Base-by-base conservation (phyloP, 2,797 vertebrate genomes). In the Rhinatrema bivittatum region DNA sequence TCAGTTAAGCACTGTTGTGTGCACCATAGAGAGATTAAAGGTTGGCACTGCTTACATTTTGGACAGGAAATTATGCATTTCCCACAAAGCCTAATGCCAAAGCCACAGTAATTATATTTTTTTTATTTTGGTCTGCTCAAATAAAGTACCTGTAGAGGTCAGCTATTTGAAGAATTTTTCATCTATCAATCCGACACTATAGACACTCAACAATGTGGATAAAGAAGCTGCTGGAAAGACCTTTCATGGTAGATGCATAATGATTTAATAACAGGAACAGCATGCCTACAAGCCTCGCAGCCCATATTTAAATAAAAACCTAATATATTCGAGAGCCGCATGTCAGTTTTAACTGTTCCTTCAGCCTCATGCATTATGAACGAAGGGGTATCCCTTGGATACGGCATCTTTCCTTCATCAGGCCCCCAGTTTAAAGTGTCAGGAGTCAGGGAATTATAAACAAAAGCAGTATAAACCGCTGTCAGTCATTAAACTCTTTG, bases 391-490 rank as follows among this genome's bases (percentile, higher is more conserved):
- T 60, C 53, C 62, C 68, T 64, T 50, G 56, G 58, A 70, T 60
- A 67, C 14, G 3, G 27, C 53, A 61, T 69, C 68, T 49, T 39
- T 67, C 62, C 68, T 74, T 60, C 74, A 61, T 71, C 62, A 79
- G n/a, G 76, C 67, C 11, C 39, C 24, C 17, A 15, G 59, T 60
- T 81, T 70, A 70, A 74, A 79, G 65, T 72, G 68, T 58, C 57
- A 70, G 65, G 42, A 76, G 70, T 64, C 63, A 66, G 66, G 60
- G 69, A 70, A 68, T 72, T 55, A 48, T 79, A 79, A 77, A 76
- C 68, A 80, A 81, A 74, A 74, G 74, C 28, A 22, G 50, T 22
- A 39, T 41, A 50, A 53, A 52, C 41, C 1, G 12, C 65, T 56
- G 74, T 75, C 79, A 74, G 50, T 81, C 78, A 72, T 53, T 46